Base-by-base conservation (phyloP, 2,888 invertebrate genomes). In the Chrysotoxum bicinctum region DNA sequence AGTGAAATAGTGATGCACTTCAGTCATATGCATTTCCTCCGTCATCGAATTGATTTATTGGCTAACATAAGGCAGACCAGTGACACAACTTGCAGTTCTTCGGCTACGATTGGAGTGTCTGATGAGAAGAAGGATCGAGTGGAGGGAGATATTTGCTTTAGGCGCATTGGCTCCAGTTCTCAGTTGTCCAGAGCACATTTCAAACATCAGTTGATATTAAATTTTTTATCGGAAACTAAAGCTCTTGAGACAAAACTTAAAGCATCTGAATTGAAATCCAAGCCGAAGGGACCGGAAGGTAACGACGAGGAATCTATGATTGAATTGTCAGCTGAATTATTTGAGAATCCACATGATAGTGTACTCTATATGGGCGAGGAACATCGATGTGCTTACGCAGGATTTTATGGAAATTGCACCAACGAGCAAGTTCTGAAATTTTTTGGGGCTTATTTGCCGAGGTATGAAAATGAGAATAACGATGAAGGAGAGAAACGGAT, bases 311-410 rank as follows among this genome's bases (percentile, higher is more conserved):
- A 89, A 26, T 86, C 88, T 19, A 87, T 89, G 60, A 89, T 89
- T 66, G 89, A 89, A 45, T 23, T 89, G 45, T 87, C 89, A 0
- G 87, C 87, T 0, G 88, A 89, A 7, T 26, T 89, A 5, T 89
- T 88, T 79, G 89, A 89, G 68, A 89, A 89, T 82, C 89, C 89
- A 1, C 88, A 89, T 19, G 89, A 89, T 66, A 89, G 88, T 14
- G 88, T 89, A 6, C 56, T 89, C 2, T 87, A 87, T 50, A 87
- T 88, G 70, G 88, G 87, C 4, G 88, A 88, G 2, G 88, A 89
- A 9, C 87, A 87, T 80, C 88, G 87, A 14, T 87, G 86, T 1
- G 87, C 87, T 48, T 89, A 89, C 52, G 89, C 89, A 3, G 89
- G 89, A 2, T 89, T 88, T 56, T 89, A 89, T 85, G 89, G 89